Base-by-base conservation (phyloP, 2,888 invertebrate genomes). In the Melanostoma scalare region DNA sequence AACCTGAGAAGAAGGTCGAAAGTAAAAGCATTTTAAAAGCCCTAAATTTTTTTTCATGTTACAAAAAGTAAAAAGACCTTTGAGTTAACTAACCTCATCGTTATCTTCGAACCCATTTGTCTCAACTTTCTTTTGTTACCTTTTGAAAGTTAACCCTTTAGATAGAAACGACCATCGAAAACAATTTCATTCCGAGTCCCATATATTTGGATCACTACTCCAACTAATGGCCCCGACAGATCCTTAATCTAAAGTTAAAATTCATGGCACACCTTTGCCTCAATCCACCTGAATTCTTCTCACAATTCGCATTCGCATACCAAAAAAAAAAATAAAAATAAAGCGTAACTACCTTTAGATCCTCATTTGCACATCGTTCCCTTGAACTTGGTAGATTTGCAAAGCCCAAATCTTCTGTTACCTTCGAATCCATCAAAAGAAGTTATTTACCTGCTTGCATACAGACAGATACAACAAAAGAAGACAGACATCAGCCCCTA, bases 231-330 rank as follows among this genome's bases (percentile, higher is more conserved):
- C 33, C 33, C 55, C 52, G 48, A 48, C 38, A 53, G 55, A 72
- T 72, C 55, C 76, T 67, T 72, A 67, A 76, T 72, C 72, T 58
- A 9, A 44, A 82, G 68, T 77, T 73, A 72, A 77, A 82, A 82
- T 77, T 77, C 81, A 77, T 73, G 55, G 50, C 77, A 68, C 8
- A 73, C 44, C 50, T 44, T 73, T 68, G 72, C 81, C 61, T 61
- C 10, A 67, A 40, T 67, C 67, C 38, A 30, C 46, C 46, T 35
- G 48, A 67, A 77, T 68, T 42, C 46, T 35, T 35, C 38, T 40
- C 56, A 56, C 79, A 68, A 42, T 42, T 33, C n/a, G 31, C 33
- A 4, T 38, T 42, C 50, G 30, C 33, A 30, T n/a, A 56, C n/a
- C n/a, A n/a, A n/a, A 36, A 58, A 33, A n/a, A 44, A 42, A 5